phyloP scores from a whole-genome alignment of 53 echinoderm and acorn worm genomes.

The Echinarachnius parma region DNA sequence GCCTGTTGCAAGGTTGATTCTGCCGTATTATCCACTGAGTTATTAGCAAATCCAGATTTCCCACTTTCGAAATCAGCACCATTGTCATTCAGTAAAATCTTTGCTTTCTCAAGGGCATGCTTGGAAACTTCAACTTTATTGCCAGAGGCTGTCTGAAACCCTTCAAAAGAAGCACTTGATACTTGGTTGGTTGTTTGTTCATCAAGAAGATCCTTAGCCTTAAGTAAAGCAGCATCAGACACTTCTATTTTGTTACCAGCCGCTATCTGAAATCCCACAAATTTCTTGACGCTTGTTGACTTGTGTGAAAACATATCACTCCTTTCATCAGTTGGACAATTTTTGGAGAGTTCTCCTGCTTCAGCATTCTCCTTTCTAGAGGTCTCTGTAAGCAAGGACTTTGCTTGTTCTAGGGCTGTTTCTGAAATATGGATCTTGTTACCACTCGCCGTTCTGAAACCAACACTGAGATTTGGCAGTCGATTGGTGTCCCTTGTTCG shows the following conservation, averaged over 20 bases:
- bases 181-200: no score
- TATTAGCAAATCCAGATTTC: no score
- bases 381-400: not conserved
- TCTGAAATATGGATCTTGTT: constrained; percentile 56
- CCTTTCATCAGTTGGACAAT: not conserved
- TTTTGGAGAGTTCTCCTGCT: not conserved
- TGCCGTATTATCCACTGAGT: no score
- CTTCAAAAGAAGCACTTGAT: constrained; percentile 19
- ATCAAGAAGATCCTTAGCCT: constrained; percentile 23
- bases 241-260: constrained; percentile 27
- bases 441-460: constrained; percentile 50
- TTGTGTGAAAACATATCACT: not conserved
- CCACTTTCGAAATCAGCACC: no score
- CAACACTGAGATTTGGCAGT: not conserved
- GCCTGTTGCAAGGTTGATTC: no score
- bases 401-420: constrained; percentile 55
- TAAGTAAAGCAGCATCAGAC: constrained; percentile 37
- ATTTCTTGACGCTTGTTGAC: not conserved
- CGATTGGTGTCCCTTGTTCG: not conserved
- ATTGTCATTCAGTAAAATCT: no score
- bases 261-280: constrained; percentile 57
- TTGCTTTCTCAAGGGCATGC: constrained; percentile 41
- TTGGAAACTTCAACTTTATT: constrained; percentile 54
- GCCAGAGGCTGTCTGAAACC: constrained; percentile 69
- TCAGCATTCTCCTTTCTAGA: not conserved